phyloP scores from a whole-genome alignment of 2,797 vertebrate species.

The Helostoma temminkii region DNA sequence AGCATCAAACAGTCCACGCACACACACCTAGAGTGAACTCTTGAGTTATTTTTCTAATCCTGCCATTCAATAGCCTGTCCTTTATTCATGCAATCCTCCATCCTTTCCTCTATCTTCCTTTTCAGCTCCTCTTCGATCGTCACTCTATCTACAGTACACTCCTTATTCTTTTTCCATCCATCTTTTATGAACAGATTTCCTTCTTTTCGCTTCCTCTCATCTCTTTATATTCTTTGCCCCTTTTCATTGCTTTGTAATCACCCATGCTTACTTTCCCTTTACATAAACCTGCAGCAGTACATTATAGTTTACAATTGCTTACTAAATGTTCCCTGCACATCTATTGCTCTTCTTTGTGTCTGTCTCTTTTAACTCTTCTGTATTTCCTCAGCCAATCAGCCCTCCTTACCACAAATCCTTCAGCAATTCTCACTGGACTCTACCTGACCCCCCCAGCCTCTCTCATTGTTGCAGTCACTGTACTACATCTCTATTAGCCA shows the following conservation, averaged over 20 bases:
- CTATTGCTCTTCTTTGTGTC: conserved; percentile 10
- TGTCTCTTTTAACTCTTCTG: background rate
- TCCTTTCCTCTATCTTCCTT: conserved; percentile 18
- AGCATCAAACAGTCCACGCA: conserved; percentile 3
- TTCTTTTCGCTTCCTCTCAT: conserved; percentile 29
- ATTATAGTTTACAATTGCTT: conserved; percentile 21
- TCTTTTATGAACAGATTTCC: conserved; percentile 54
- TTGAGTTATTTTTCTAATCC: conserved; percentile 51
- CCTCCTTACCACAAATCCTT: conserved; percentile 41
- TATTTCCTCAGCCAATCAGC: conserved; percentile 40
- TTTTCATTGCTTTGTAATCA: conserved; percentile 25
- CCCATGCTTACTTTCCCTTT: conserved; percentile 8
- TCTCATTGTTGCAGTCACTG: conserved; percentile 35
- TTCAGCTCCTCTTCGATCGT: conserved; percentile 22
- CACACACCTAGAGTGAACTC: conserved; percentile 23
- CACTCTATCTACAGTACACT: conserved; percentile 1
- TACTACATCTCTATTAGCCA: conserved; percentile 74
- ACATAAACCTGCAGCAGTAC: conserved; percentile 41
- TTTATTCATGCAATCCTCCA: conserved; percentile 29
- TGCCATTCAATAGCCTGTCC: background rate
- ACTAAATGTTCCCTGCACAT: conserved; percentile 5
- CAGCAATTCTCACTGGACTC: conserved; percentile 28
- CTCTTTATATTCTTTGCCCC: conserved; percentile 25
- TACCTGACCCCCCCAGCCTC: conserved; percentile 50
- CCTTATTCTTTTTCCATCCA: conserved; percentile 26